Base-by-base conservation (phyloP, 2,113 vertebrate species). In the Psettodes erumei region DNA sequence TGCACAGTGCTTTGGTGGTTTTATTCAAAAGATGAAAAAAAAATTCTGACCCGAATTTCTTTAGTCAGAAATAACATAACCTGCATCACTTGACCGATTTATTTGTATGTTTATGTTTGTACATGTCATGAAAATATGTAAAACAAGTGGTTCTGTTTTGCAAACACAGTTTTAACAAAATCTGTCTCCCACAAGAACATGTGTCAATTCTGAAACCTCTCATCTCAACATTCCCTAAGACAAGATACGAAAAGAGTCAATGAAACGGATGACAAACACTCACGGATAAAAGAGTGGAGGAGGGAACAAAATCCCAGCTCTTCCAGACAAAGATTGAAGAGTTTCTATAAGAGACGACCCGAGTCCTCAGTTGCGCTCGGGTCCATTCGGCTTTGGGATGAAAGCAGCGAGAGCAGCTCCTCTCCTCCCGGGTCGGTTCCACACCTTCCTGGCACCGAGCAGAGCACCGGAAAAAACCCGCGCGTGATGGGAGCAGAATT, bases 301-400 rank as follows among this genome's bases (percentile, higher is more conserved):
- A 30, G 60, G 69, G 53, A 58, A 62, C 35, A 21, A 16, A 68
- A 77, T 63, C 79, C 81, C 70, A 66, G 82, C 38, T 74, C 58
- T 63, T 73, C 62, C 51, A 43, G 42, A 25, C 2, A 56, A 6
- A 18, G 40, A 33, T 9, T 9, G 16, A 7, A 16, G 69, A 82
- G 66, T 79, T 75, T 79, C 25, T 15, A 40, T 10, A 30, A 38
- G n/a, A 45, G 48, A 84, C 5, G n/a, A n/a, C n/a, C n/a, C 1
- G 60, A 69, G 63, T 61, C 72, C n/a, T 68, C 53, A 65, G 64
- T 45, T 37, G 13, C 63, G 59, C 60, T 55, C 37, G 58, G 51
- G 32, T 84, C 85, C 89, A 79, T 85, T 40, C 67, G 37, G 75
- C 67, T n/a, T n/a, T n/a, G 68, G 45, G 64, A 74, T n/a, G n/a